Base-by-base conservation (phyloP, 2,113 vertebrate genomes). In the Anser brachyrhynchus region DNA sequence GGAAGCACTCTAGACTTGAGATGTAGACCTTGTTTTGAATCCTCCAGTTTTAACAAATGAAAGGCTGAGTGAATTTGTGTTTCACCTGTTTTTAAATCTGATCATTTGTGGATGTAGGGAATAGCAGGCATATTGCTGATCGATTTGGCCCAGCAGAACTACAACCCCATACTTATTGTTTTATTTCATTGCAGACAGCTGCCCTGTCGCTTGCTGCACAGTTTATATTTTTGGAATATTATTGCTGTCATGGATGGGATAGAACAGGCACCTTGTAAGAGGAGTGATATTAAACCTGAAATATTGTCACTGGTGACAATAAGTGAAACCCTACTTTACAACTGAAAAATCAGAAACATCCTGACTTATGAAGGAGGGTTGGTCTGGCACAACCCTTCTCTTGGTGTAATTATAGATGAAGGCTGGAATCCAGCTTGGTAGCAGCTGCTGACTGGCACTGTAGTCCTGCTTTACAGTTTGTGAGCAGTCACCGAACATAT, bases 361-460 rank as follows among this genome's bases (percentile, higher is more conserved):
- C 61, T 18, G 41, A 51, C 37, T 41, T 1, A 2, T 11, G 72
- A 69, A 64, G 2, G 59, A 90, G 69, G 41, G 11, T 61, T 90
- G 54, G 84, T 92, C 87, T 51, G 67, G 62, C 13, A 73, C 52
- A 90, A 14, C 33, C 20, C 26, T 35, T 57, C 78, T 43, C 79
- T 22, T 61, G 29, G 33, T 72, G 21, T 87, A 93, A 92, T 94
- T 89, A 64, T 8, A 82, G 82, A 74, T 41, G 62, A 73, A 54
- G n/a, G 43, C 64, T 79, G 69, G 55, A 66, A 71, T 64, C 43
- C 0, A 1, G 61, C 84, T 90, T 2, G 0, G 62, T 37, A 97
- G 84, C 94, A 94, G 87, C 94, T 96, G 87, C 66, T 95, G 84
- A 77, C 76, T 94, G 75, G 58, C 81, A 65, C 49, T 33, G 58